Evolutionary conservation across 2,888 invertebrate genomes (phyloP), one percentile per base, ranked within the genome.

Genomic region (Escarpia spicata): DNA sequence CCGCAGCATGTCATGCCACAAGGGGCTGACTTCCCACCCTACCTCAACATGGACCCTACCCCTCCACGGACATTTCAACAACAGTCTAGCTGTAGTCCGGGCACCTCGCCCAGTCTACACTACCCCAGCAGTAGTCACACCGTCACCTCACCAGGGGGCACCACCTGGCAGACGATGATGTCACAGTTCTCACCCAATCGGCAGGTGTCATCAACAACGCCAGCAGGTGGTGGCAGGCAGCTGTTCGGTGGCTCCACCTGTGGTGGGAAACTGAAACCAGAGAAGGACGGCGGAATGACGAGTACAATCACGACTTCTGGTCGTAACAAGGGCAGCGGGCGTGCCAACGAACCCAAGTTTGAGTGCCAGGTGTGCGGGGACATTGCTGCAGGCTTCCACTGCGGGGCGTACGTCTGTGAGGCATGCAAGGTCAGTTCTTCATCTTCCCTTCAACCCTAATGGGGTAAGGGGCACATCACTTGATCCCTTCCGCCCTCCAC

Each of bases 361-460:
- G 92, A 90, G n/a, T 96, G 96, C 92, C 96, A 96, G 93, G 96
- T 96, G 91, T 96, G 96, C 93, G 96, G 95, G n/a, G 96, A 96
- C 92, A 92, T 95, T 2, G 95, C 96, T 8, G 96, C 96, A 2
- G 96, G 96, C 0, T 96, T 96, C 94, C 96, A 96, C 94, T 96
- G 96, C 92, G 96, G 96, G 43, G 96, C 96, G 3, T 96, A 95
- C 93, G 95, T 96, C 92, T 96, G 96, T 94, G 96, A 96, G 93
- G 96, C 96, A 26, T 96, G 96, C 93, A 96, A 96, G 95, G 96
- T 96, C 94, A 93, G 93, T 31, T 52, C 31, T 44, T 90, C 75
- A 19, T 75, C 26, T 75, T 75, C 75, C 75, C 26, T 15, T 75
- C 26, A 75, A 75, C 37, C 90, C 43, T 90, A 10, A 37, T 90